A percentile compares a stretch with the other conserved stretches of the same genome.
Evolutionary conservation across 2,888 invertebrate species (phyloP).

Genomic region (Acanthoscelides obtectus): DNA sequence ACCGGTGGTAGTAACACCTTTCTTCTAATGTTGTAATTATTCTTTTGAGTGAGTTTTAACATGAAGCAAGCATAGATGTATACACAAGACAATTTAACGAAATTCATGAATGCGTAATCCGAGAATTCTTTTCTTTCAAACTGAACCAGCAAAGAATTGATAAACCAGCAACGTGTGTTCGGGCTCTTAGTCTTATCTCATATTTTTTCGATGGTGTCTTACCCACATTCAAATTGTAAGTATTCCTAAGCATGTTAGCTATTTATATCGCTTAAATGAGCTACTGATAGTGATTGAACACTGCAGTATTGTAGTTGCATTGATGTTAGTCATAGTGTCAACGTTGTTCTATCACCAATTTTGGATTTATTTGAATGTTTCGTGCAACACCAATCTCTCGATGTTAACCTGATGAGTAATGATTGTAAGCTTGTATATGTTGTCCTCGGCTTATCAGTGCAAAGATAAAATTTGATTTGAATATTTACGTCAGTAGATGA

Average conservation of each 20-base stretch:
- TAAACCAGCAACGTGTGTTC: too few relatives aligned
- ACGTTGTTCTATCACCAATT: neutral
- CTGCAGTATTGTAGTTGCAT: neutral
- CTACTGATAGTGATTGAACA: neutral
- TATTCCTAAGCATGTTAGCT: neutral
- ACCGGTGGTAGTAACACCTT: too few relatives aligned
- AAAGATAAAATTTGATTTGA: neutral
- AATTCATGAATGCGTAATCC: too few relatives aligned
- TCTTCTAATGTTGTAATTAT: too few relatives aligned
- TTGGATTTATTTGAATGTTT: neutral
- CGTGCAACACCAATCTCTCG: neutral
- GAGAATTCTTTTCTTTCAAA: too few relatives aligned
- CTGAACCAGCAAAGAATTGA: too few relatives aligned
- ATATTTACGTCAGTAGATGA: too few relatives aligned
- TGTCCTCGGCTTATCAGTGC: neutral
- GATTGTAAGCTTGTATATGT: neutral
- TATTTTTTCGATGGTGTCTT: neutral
- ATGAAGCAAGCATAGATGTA: too few relatives aligned
- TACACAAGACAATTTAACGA: too few relatives aligned
- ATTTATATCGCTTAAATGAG: neutral
- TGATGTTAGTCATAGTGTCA: neutral
- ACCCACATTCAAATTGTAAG: neutral
- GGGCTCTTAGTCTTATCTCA: neutral
- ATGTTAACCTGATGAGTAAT: neutral
- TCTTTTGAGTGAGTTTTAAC: too few relatives aligned